Evolutionary conservation across 2,888 invertebrate genomes (phyloP).

Genomic region (Leptinotarsa juncta): DNA sequence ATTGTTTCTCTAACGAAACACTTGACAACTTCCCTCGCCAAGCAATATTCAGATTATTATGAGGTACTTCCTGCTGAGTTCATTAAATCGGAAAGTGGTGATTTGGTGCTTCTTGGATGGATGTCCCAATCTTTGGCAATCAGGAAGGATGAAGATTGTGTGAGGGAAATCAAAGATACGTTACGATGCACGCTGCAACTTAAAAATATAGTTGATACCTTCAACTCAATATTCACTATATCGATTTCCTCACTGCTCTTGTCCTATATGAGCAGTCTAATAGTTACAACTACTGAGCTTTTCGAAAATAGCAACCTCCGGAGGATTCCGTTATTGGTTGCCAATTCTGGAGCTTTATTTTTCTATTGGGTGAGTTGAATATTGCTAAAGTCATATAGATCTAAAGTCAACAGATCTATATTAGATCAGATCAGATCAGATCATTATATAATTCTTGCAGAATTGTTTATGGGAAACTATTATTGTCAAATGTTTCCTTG

Average conservation of each 20-base stretch:
- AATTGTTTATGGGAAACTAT: too few relatives aligned
- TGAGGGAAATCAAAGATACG: constrained; percentile 18
- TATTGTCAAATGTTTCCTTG: too few relatives aligned
- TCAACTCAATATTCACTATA: constrained; percentile 26
- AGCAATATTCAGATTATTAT: constrained; percentile 34
- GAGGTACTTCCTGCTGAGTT: constrained; percentile 38
- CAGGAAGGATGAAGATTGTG: constrained; percentile 26
- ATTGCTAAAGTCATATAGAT: not conserved
- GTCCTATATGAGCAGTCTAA: constrained; percentile 13
- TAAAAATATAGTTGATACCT: constrained; percentile 24
- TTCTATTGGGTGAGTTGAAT: constrained; percentile 16
- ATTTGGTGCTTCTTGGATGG: constrained; percentile 40
- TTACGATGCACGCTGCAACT: not conserved
- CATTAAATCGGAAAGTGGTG: constrained; percentile 31
- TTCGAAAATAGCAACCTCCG: not conserved
- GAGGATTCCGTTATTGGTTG: not conserved
- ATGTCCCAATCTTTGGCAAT: constrained; percentile 27
- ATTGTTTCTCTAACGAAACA: constrained; percentile 8
- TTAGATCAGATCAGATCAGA: too few relatives aligned
- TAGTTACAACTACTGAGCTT: constrained; percentile 5
- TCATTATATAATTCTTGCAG: too few relatives aligned
- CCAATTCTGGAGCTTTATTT: not conserved
- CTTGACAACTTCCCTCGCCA: constrained; percentile 19
- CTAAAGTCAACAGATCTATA: too few relatives aligned
- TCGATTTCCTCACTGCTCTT: constrained; percentile 24